Evolutionary conservation across 2,888 invertebrate species (phyloP).

Genomic region (Apocheima hispidaria): DNA sequence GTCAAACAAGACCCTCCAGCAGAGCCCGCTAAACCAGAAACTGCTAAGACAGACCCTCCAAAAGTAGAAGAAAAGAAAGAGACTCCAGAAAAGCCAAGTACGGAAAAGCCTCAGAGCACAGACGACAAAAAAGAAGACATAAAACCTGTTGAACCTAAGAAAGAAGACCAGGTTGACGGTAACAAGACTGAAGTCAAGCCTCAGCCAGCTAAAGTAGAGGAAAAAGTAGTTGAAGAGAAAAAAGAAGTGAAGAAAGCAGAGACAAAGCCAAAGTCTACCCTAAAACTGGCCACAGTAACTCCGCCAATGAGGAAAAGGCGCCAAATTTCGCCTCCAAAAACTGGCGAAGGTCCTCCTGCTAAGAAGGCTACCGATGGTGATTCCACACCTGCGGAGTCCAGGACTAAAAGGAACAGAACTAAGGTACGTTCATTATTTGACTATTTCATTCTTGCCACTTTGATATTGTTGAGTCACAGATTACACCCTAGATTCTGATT

Average conservation of each 20-base stretch:
- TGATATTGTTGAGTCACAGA: too few relatives aligned
- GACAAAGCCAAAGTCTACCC: slow-evolving; percentile 77
- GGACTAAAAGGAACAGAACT: slow-evolving; percentile 78
- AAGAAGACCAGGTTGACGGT: slow-evolving; percentile 41
- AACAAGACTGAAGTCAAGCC: slow-evolving; percentile 39
- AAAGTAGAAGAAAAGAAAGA: slow-evolving; percentile 64
- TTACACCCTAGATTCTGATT: too few relatives aligned
- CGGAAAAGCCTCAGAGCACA: slow-evolving; percentile 41
- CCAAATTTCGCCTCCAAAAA: slow-evolving; percentile 76
- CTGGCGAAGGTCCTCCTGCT: slow-evolving; percentile 66
- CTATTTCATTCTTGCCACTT: too few relatives aligned
- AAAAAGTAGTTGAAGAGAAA: slow-evolving; percentile 66
- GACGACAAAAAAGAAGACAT: slow-evolving; percentile 60
- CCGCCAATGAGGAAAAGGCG: slow-evolving; percentile 85
- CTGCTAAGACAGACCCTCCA: slow-evolving; percentile 47
- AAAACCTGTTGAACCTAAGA: slow-evolving; percentile 48
- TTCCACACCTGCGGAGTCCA: slow-evolving; percentile 72
- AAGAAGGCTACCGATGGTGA: slow-evolving; percentile 72
- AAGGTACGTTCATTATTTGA: slow-evolving; percentile 61
- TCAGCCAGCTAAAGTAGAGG: slow-evolving; percentile 61
- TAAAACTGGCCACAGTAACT: slow-evolving; percentile 85
- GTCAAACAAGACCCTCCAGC: slow-evolving; percentile 58
- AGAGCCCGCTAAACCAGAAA: slow-evolving; percentile 59
- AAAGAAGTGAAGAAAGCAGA: slow-evolving; percentile 67
- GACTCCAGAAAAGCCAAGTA: slow-evolving; percentile 52